Base-by-base conservation (phyloP, 2,888 invertebrate genomes). In the Axea sp. region DNA sequence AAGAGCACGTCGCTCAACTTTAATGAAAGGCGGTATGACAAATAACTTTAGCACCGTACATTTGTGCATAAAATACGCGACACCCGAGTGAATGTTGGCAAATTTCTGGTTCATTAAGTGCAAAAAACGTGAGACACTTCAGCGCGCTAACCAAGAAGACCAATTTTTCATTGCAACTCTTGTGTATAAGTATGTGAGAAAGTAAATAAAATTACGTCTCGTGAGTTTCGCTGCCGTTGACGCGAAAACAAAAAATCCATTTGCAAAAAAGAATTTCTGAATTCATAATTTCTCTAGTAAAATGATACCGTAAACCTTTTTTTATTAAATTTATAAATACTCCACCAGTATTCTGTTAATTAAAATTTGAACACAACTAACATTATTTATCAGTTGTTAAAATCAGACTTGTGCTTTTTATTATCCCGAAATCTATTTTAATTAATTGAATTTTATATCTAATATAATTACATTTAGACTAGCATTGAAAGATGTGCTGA, bases 51-150 rank as follows among this genome's bases (percentile, higher is more conserved):
- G 26, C 35, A 17, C 19, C 15, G 26, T 41, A 31, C 24, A 33
- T 51, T 59, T 59, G 33, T 59, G 51, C 43, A 67, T 57, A 57
- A 67, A 45, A 57, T 57, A 47, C 26, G n/a, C 14, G 8, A 33
- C 31, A 8, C 11, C 5, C 30, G 47, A 47, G 37, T 55, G 45
- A 55, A 69, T 60, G 45, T 53, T 37, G 69, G 69, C 51, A 47
- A 71, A 71, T 71, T 60, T 71, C 55, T 55, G 69, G 62, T 62
- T 71, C 69, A 71, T 71, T 71, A 62, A 37, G 39, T 37, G 28
- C 41, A 33, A 62, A 60, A 62, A 69, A 69, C 31, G 47, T 37
- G 55, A 26, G 33, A 8, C 30, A 47, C 28, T 65, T 55, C 11
- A 55, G 26, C 9, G 51, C 59, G 12, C 17, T 49, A 43, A 59